A percentile compares a stretch with the other conserved stretches of the same genome.
Conservation (phyloP, 2,888 invertebrate genomes). For the Polietes domitor region DNA sequence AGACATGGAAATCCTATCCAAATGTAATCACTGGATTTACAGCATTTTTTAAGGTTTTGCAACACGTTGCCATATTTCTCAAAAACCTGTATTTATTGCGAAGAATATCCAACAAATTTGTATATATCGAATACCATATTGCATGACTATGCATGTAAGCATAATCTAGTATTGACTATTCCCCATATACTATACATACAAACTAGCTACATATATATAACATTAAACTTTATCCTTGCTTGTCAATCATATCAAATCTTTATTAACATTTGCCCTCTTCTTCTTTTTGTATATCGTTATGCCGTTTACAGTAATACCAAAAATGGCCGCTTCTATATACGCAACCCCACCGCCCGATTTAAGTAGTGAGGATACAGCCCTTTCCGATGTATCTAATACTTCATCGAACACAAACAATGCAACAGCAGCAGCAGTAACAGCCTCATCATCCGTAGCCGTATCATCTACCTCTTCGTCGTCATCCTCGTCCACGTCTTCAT, state of each 20-base stretch:
- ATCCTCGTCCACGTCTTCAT: background rate
- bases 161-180: background rate
- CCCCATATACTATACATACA: background rate
- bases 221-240: too few species aligned
- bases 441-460: constrained; percentile 30
- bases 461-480: constrained; percentile 17
- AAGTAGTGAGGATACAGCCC: constrained; percentile 81
- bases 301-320: constrained; percentile 77
- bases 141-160: constrained; percentile 21
- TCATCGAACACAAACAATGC: constrained; percentile 70
- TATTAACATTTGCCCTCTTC: constrained; percentile 48
- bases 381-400: constrained; percentile 80
- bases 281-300: constrained; percentile 32
- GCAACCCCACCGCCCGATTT: constrained; percentile 81
- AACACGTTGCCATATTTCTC: too few species aligned
- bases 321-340: constrained; percentile 81
- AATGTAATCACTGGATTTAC: too few species aligned
- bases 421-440: constrained; percentile 55
- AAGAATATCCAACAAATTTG: too few species aligned
- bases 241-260: too few species aligned
- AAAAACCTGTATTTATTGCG: too few species aligned
- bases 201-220: background rate
- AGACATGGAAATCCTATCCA: too few species aligned
- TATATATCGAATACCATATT: too few species aligned
- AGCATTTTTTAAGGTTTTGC: too few species aligned